A percentile compares a stretch with the other conserved stretches of the same genome.
phyloP scores from a whole-genome alignment of 2,113 vertebrate genomes.

The Peucedramus taeniatus region DNA sequence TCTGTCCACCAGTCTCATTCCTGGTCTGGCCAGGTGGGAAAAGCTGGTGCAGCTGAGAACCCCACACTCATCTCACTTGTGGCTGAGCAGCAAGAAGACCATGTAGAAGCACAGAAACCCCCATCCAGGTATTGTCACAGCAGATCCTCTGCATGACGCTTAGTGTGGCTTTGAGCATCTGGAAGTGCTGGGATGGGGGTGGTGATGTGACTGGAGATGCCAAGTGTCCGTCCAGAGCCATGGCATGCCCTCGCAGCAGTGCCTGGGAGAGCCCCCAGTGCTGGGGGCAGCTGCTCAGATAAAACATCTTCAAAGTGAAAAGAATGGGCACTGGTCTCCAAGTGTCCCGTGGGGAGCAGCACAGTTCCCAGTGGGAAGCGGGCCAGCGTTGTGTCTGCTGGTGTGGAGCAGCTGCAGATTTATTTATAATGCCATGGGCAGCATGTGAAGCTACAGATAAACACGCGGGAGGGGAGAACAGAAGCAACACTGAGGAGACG shows the following conservation, averaged over 20 bases:
- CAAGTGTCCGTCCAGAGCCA: not conserved
- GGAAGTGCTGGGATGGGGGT: not conserved
- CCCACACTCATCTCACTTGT: not conserved
- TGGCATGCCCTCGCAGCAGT: not conserved
- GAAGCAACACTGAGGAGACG: not conserved
- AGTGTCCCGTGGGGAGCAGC: not conserved
- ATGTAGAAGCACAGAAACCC: rapidly evolving
- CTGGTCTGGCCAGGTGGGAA: not conserved
- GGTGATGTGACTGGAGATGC: not conserved
- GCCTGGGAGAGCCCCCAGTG: rapidly evolving
- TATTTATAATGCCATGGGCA: not conserved
- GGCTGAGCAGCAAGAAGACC: not conserved
- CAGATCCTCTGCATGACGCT: rapidly evolving
- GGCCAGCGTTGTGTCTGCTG: constrained; percentile 13
- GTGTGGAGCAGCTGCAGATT: constrained; percentile 43
- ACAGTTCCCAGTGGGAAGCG: not conserved
- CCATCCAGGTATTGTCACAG: not conserved
- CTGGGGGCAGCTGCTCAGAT: not conserved
- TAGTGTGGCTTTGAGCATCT: not conserved
- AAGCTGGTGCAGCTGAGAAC: not conserved
- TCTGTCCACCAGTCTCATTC: not conserved
- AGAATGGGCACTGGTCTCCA: not conserved
- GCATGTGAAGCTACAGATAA: constrained; percentile 36
- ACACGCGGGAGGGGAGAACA: not conserved
- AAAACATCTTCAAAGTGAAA: not conserved